Percentiles rank a stretch among this genome's conserved stretches.
Evolutionary conservation across 2,797 vertebrate species (phyloP).

Genomic region (Hyperoplus lanceolatus): DNA sequence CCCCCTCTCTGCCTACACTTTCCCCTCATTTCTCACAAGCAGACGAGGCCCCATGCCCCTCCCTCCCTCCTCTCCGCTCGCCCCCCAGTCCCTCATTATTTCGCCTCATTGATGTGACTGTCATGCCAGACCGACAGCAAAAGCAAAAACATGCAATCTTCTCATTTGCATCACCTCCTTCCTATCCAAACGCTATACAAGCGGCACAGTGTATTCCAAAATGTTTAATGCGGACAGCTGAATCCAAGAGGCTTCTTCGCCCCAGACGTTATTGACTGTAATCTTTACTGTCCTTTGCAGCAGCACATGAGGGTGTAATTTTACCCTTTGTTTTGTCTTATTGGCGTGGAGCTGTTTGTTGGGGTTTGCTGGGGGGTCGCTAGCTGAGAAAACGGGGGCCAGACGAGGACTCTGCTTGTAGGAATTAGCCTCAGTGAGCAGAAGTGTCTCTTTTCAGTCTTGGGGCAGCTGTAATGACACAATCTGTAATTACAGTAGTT

Average conservation of each 20-base stretch:
- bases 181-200: background rate
- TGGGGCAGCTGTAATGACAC: constrained; percentile 55
- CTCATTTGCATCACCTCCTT: constrained; percentile 67
- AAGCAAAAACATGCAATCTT: constrained; percentile 71
- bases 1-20: constrained; percentile 46
- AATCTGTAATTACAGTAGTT: constrained; percentile 53
- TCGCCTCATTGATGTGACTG: constrained; percentile 80
- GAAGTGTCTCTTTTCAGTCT: constrained; percentile 50
- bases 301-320: constrained; percentile 64
- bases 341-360: constrained; percentile 55
- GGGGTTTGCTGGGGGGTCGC: constrained; percentile 42
- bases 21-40: constrained; percentile 61
- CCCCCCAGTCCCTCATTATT: constrained; percentile 72
- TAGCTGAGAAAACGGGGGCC: constrained; percentile 42
- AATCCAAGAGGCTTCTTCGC: constrained; percentile 17
- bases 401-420: constrained; percentile 57
- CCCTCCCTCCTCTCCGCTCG: constrained; percentile 6
- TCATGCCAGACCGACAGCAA: constrained; percentile 73
- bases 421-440: constrained; percentile 49
- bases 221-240: constrained; percentile 24
- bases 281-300: constrained; percentile 49
- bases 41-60: constrained; percentile 16
- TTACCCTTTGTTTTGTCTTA: constrained; percentile 61
- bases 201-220: constrained; percentile 27
- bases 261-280: constrained; percentile 13